Conservation (phyloP, 2,113 vertebrate genomes). For the Sinocyclocheilus grahami region DNA sequence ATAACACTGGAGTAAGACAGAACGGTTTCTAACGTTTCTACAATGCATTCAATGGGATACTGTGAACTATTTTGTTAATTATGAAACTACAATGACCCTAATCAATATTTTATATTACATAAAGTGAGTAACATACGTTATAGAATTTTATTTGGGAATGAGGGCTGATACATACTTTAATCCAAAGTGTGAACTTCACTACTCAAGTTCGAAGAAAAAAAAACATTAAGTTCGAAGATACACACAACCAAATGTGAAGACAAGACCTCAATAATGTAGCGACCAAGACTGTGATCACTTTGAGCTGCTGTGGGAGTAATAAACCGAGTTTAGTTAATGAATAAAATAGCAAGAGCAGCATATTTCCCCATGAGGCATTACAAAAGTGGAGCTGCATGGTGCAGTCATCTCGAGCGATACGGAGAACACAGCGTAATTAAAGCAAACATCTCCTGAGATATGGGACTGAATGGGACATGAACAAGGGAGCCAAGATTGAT, state of each 20-base stretch:
- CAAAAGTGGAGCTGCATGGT: background rate
- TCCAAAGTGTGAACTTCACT: no score
- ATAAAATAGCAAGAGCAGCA: background rate
- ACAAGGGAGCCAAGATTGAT: background rate
- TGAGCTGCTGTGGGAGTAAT: background rate
- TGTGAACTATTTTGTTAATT: background rate
- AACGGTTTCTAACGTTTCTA: background rate
- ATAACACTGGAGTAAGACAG: background rate
- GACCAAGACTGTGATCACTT: conserved; percentile 1
- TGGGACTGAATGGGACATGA: conserved; percentile 15
- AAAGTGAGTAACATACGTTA: background rate
- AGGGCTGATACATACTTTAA: background rate
- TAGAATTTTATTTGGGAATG: background rate
- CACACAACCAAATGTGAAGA: background rate
- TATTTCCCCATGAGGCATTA: background rate
- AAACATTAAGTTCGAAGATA: background rate
- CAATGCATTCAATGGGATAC: background rate
- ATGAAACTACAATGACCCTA: background rate
- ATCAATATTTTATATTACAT: background rate
- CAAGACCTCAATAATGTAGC: background rate
- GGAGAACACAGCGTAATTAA: background rate
- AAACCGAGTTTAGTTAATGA: conserved; percentile 1
- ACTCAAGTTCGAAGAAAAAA: no score
- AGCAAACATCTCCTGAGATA: conserved; percentile 16
- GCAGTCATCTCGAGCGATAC: conserved; percentile 13